Base-by-base conservation (phyloP, 2,888 invertebrate species). In the Sthenelais limicola region DNA sequence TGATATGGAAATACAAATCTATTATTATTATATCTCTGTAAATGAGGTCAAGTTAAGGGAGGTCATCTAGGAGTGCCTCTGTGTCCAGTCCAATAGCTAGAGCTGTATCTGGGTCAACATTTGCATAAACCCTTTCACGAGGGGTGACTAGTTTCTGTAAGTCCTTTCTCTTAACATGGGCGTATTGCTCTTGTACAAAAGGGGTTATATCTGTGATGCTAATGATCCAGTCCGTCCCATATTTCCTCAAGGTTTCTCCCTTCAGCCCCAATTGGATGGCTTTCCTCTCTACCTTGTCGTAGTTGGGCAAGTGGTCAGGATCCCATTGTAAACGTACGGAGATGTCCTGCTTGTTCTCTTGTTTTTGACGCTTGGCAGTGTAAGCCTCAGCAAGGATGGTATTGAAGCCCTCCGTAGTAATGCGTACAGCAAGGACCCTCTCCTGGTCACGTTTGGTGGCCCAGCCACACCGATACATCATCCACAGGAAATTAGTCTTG, bases 401-500 rank as follows among this genome's bases (percentile, higher is more conserved):
- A 3, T 84, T 80, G 66, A 84, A 85, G 3, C 81, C 83, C 5
- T 75, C 73, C 43, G 79, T 72, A 5, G 76, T 79, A 35, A 85
- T 78, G 24, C 78, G 72, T 3, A 85, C 76, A 18, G 84, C 85
- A 24, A 85, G 71, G 7, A 85, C 80, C 47, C 80, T 68, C 56
- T 84, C 79, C 74, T 85, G 85, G 38, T 82, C 75, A 18, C 54
- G 35, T 74, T 84, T 84, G 12, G 79, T 77, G 0, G 82, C 83
- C 85, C 85, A 85, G 1, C 84, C 84, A 77, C 82, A 82, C n/a
- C 85, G 78, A 56, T 84, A 84, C 83, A 84, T 85, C 85, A 85
- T 85, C 85, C 85, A 85, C 62, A 85, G 74, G 72, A 85, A 85
- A 73, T 83, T 85, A 3, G 85, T 84, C 72, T 85, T 85, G n/a